These are phyloP conservation scores for Trichomycterus rosablanca DNA, from an alignment of 2,113 vertebrate genomes.

Conservation along the genomic window DNA sequence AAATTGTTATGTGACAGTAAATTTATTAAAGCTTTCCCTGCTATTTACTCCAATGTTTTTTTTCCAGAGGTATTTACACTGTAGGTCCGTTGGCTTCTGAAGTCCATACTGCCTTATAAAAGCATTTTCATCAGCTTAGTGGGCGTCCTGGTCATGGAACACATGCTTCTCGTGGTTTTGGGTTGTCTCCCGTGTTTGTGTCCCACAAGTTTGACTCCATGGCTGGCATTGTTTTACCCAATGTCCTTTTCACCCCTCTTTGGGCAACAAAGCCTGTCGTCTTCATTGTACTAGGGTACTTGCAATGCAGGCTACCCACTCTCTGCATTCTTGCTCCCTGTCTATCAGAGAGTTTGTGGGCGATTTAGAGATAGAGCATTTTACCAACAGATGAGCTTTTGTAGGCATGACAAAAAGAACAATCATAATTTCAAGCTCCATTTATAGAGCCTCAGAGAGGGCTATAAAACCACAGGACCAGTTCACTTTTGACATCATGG, in stretches of 20 bases:
- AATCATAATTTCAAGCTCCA: constrained; percentile 41
- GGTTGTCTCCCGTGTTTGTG: constrained; percentile 63
- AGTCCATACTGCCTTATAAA: constrained; percentile 17
- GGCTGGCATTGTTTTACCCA: constrained; percentile 58
- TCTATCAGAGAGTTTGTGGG: constrained; percentile 57
- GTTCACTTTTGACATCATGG: constrained; percentile 1
- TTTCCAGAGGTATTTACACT: constrained; percentile 11
- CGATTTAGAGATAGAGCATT: constrained; percentile 47
- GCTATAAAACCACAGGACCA: constrained; percentile 36
- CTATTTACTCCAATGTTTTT: constrained; percentile 19
- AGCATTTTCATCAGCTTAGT: constrained; percentile 55
- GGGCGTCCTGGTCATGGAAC: constrained; percentile 57
- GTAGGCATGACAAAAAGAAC: constrained; percentile 46
- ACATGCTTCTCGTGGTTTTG: constrained; percentile 63
- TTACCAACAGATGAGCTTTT: constrained; percentile 52
- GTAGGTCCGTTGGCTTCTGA: neutral
- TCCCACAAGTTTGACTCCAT: constrained; percentile 62
- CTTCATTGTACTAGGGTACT: constrained; percentile 55
- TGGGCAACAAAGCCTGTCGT: constrained; percentile 59
- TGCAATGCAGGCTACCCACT: constrained; percentile 57
- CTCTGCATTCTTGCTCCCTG: constrained; percentile 57
- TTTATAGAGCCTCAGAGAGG: constrained; percentile 40
- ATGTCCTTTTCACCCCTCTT: constrained; percentile 44
- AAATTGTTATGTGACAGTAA: no score
- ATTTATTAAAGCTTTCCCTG: no score